A percentile compares a stretch with the other conserved stretches of the same genome.
Evolutionary conservation across 2,888 invertebrate genomes (phyloP).

Genomic region (Scaptomyza reducta): DNA sequence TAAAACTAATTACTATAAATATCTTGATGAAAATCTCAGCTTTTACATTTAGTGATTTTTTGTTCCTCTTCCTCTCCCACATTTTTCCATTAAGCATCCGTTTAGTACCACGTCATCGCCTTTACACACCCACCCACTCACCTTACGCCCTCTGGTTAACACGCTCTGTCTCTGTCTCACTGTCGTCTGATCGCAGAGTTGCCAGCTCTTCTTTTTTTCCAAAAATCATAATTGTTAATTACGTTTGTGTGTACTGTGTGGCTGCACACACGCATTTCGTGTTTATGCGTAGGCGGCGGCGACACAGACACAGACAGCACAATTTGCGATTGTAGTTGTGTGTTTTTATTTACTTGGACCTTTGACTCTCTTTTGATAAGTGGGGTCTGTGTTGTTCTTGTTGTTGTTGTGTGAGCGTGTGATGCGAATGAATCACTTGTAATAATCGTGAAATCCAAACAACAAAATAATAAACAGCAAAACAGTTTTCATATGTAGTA

Average conservation of each 20-base stretch:
- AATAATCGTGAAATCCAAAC: slow-evolving; percentile 25
- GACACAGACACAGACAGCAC: slow-evolving; percentile 1
- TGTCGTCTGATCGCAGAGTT: slow-evolving; percentile 16
- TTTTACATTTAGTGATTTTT: not conserved
- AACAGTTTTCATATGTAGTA: slow-evolving; percentile 8
- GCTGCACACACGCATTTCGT: slow-evolving; percentile 22
- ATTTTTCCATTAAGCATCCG: slow-evolving; percentile 20
- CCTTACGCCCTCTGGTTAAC: slow-evolving; percentile 8
- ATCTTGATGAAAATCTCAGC: not conserved
- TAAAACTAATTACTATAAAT: too few relatives aligned
- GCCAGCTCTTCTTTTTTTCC: slow-evolving; percentile 21
- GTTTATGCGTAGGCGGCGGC: slow-evolving; percentile 44
- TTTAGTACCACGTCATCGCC: slow-evolving; percentile 35
- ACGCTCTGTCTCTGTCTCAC: slow-evolving; percentile 5
- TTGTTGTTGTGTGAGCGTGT: slow-evolving; percentile 15
- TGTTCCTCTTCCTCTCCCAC: not conserved
- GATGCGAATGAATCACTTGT: slow-evolving; percentile 57
- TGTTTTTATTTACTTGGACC: slow-evolving; percentile 55
- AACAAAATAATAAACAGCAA: slow-evolving; percentile 20
- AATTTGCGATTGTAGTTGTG: slow-evolving; percentile 11
- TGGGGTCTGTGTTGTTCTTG: slow-evolving; percentile 17
- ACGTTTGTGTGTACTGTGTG: slow-evolving; percentile 27
- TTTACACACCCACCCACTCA: slow-evolving; percentile 19
- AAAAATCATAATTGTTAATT: slow-evolving; percentile 46
- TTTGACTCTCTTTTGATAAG: slow-evolving; percentile 54